Evolutionary conservation across 2,888 invertebrate genomes (phyloP).

Genomic region (Euzophera pinguis): DNA sequence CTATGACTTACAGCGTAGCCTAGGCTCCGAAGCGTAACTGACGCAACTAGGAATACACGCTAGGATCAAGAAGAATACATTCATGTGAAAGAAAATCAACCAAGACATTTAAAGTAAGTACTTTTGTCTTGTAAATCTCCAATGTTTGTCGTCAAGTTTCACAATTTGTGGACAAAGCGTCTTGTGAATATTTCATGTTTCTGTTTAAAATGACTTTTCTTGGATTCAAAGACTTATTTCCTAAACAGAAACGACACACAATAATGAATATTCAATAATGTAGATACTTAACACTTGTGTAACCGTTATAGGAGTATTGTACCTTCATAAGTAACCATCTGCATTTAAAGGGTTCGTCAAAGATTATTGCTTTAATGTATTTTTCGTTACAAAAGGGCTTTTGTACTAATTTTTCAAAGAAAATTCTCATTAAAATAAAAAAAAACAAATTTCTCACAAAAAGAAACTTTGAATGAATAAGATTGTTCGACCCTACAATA

Average conservation of each 20-base stretch:
- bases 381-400: conserved; percentile 1
- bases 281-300: conserved; percentile 28
- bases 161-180: conserved; percentile 54
- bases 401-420: not conserved
- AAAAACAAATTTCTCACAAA: conserved; percentile 7
- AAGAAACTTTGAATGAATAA: conserved; percentile 14
- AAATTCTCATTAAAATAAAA: conserved; percentile 2
- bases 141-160: conserved; percentile 58
- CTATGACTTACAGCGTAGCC: no score
- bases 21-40: no score
- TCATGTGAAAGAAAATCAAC: conserved; percentile 5
- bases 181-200: conserved; percentile 68
- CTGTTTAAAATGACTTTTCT: conserved; percentile 49
- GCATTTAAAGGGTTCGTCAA: not conserved
- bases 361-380: not conserved
- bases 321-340: conserved; percentile 17
- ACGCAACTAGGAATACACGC: no score
- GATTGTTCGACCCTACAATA: conserved; percentile 11
- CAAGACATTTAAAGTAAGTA: conserved; percentile 14
- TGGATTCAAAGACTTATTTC: conserved; percentile 50
- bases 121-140: conserved; percentile 64
- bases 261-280: conserved; percentile 55
- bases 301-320: conserved; percentile 25
- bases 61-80: not conserved
- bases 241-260: conserved; percentile 47